These are phyloP conservation scores for Paratrypauchen microcephalus DNA, from an alignment of 2,797 vertebrate species.

Conservation along the genomic window DNA sequence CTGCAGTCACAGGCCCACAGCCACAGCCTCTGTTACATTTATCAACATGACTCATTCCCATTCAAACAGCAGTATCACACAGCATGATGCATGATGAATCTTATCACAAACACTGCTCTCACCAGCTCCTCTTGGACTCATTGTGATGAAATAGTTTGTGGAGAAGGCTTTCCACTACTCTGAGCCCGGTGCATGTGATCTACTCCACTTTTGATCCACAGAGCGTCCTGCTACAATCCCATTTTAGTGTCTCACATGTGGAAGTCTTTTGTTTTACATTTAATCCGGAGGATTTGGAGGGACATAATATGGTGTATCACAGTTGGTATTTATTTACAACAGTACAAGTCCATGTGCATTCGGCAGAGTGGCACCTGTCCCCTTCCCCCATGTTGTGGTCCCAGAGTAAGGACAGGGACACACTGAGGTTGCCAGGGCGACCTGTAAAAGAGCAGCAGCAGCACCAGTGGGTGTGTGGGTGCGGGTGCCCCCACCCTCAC, in stretches of 20 bases:
- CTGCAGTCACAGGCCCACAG: constrained; percentile 28
- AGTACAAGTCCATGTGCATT: constrained; percentile 69
- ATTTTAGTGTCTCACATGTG: constrained; percentile 59
- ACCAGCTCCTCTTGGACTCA: constrained; percentile 21
- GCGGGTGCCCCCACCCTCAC: constrained; percentile 80
- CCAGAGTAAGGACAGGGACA: constrained; percentile 65
- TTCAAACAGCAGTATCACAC: constrained; percentile 30
- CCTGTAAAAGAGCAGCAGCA: constrained; percentile 93
- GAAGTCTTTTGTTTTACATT: constrained; percentile 64
- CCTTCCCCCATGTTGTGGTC: constrained; percentile 60
- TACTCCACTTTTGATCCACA: constrained; percentile 51
- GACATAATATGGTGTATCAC: constrained; percentile 71
- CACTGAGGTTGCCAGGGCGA: constrained; percentile 76
- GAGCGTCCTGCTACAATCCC: constrained; percentile 36
- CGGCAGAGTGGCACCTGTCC: constrained; percentile 73
- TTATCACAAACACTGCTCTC: constrained; percentile 35
- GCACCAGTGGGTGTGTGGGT: constrained; percentile 62
- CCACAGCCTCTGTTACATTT: constrained; percentile 21
- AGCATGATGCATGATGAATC: constrained; percentile 17
- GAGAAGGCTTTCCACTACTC: constrained; percentile 22
- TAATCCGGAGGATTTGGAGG: constrained; percentile 68
- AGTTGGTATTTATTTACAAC: constrained; percentile 67
- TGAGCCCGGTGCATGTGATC: constrained; percentile 13
- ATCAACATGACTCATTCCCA: constrained; percentile 25
- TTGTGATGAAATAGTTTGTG: constrained; percentile 29